Evolutionary conservation across 2,113 vertebrate genomes (phyloP).

Genomic region (Rhipidura dahli): DNA sequence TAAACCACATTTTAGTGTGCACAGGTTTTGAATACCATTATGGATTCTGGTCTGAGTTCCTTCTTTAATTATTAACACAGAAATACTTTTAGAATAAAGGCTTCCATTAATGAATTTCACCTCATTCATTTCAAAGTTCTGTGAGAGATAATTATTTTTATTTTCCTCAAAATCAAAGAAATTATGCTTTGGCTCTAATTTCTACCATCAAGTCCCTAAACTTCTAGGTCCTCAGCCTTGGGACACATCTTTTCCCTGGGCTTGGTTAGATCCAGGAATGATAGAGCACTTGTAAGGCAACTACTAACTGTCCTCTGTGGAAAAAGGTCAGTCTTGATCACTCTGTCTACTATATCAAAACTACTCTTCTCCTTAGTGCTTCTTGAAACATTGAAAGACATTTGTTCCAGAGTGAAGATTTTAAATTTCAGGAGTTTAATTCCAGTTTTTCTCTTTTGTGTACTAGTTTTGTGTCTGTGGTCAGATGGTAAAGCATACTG

Average conservation of each 20-base stretch:
- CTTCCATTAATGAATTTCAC: not conserved
- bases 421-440: not conserved
- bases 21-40: not conserved
- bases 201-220: not conserved
- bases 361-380: not conserved
- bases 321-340: not conserved
- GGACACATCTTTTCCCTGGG: not conserved
- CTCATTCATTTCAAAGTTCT: not conserved
- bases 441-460: not conserved
- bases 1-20: not conserved
- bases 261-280: not conserved
- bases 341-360: not conserved
- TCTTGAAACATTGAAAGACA: not conserved
- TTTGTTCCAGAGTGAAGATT: not conserved
- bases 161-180: not conserved
- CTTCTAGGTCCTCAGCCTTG: not conserved
- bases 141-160: not conserved
- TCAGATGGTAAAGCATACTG: slow-evolving; percentile 11
- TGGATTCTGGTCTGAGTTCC: not conserved
- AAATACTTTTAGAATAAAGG: not conserved
- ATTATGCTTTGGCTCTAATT: not conserved
- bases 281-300: not conserved
- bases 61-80: not conserved
- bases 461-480: not conserved
- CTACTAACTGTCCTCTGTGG: not conserved